Percentiles rank a stretch among this genome's conserved stretches.
phyloP scores from a whole-genome alignment of 2,888 invertebrate genomes.

The Eremobia ochroleuca region DNA sequence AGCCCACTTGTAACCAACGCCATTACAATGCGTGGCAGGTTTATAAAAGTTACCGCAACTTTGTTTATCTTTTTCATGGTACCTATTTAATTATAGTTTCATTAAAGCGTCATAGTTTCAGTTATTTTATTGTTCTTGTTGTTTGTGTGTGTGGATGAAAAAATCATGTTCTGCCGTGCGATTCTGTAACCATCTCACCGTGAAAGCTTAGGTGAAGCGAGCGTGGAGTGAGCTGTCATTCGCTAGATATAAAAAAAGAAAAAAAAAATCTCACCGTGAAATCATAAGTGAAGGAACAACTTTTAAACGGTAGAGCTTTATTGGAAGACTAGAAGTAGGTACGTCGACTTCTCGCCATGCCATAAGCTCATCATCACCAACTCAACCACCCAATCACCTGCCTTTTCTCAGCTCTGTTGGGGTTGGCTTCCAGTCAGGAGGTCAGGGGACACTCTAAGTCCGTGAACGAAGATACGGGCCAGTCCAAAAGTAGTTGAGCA shows the following conservation, averaged over 20 bases:
- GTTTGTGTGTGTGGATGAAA: background rate
- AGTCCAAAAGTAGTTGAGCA: too few relatives aligned
- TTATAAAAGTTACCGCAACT: constrained; percentile 2
- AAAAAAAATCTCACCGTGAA: too few relatives aligned
- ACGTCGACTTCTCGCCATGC: background rate
- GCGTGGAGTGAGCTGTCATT: too few relatives aligned
- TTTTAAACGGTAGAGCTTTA: background rate
- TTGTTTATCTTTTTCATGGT: constrained; percentile 21
- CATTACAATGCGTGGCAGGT: background rate
- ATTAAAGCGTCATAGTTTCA: background rate
- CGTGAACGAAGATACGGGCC: too few relatives aligned
- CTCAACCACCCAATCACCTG: too few relatives aligned
- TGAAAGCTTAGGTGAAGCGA: too few relatives aligned
- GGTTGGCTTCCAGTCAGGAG: background rate
- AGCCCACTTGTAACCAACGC: too few relatives aligned
- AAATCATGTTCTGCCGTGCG: background rate
- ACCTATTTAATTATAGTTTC: background rate
- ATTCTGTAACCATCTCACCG: too few relatives aligned
- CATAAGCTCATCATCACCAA: background rate
- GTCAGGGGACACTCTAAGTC: too few relatives aligned
- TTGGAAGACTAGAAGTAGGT: too few relatives aligned
- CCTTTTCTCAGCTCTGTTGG: background rate
- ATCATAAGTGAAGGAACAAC: too few relatives aligned
- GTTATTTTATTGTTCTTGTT: background rate
- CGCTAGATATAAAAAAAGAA: too few relatives aligned